Base-by-base conservation (phyloP, 2,797 vertebrate species). In the Acanthis flammea region DNA sequence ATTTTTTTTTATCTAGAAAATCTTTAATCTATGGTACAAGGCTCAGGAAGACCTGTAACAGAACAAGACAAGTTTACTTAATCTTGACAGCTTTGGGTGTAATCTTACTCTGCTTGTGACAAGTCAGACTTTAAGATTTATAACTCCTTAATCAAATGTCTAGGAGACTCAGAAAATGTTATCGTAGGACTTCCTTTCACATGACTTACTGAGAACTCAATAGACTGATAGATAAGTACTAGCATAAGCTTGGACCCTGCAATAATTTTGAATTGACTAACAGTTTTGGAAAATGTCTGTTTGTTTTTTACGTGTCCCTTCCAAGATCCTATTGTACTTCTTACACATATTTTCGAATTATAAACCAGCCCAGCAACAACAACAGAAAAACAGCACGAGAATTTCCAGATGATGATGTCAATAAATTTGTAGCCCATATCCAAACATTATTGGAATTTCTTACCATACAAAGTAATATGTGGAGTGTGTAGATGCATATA, bases 81-180 rank as follows among this genome's bases (percentile, higher is more conserved):
- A 98, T 98, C 98, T 98, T 98, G 98, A 98, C 98, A 98, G 98
- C 96, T 98, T 97, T 97, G 98, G 98, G 98, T 98, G 97, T 98
- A 98, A 98, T 98, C 98, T 98, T 97, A 96, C 97, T 98, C 96
- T 96, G 98, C 98, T 98, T 98, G 97, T 98, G 98, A 98, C 98
- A 98, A 98, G 98, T 97, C 97, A 98, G 98, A 97, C 98, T 98
- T 97, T 96, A 98, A 98, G 98, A 98, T 98, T 98, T 98, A 98
- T 98, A 98, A 98, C 98, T 98, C 97, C 97, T 98, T 98, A 98
- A 98, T 98, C 98, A 98, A 98, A 98, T 98, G 98, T 98, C 98
- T 98, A 96, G 98, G 97, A 98, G 97, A 98, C 97, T 98, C 98
- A 98, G 97, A 98, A 98, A 98, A 98, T 98, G 98, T 98, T 98